A percentile compares a stretch with the other conserved stretches of the same genome.
Conservation (phyloP, 1,140 invertebrate species). For the Bombus balteatus region DNA sequence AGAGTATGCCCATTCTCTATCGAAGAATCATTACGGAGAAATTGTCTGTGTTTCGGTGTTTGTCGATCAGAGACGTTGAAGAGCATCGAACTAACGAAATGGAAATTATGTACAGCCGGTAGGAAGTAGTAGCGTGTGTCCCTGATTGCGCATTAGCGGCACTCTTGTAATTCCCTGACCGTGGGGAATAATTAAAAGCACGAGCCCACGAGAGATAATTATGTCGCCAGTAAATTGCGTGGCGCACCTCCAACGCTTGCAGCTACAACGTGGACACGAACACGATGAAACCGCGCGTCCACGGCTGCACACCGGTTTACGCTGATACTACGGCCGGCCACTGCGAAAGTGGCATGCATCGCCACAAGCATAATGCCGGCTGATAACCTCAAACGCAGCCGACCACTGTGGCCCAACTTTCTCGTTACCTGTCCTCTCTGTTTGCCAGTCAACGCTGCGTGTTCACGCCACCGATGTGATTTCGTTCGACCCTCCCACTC, state of each 20-base stretch:
- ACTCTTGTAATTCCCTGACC: slow-evolving; percentile 47
- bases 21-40: neutral
- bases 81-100: neutral
- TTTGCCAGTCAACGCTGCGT: slow-evolving; percentile 20
- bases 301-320: slow-evolving; percentile 28
- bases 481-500: neutral
- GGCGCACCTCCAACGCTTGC: slow-evolving; percentile 29
- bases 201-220: slow-evolving; percentile 59
- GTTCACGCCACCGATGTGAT: neutral
- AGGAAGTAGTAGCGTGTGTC: slow-evolving; percentile 23
- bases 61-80: neutral
- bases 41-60: neutral
- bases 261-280: slow-evolving; percentile 11
- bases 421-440: slow-evolving; percentile 35
- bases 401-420: slow-evolving; percentile 46
- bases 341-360: slow-evolving; percentile 44
- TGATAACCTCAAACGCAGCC: slow-evolving; percentile 57
- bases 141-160: slow-evolving; percentile 53
- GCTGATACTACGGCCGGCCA: slow-evolving; percentile 42
- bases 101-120: neutral
- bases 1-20: neutral
- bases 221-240: slow-evolving; percentile 54
- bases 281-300: slow-evolving; percentile 5
- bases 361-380: slow-evolving; percentile 52
- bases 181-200: slow-evolving; percentile 63